Evolutionary conservation across 2,888 invertebrate species (phyloP).

Genomic region (Mesoligia furuncula): DNA sequence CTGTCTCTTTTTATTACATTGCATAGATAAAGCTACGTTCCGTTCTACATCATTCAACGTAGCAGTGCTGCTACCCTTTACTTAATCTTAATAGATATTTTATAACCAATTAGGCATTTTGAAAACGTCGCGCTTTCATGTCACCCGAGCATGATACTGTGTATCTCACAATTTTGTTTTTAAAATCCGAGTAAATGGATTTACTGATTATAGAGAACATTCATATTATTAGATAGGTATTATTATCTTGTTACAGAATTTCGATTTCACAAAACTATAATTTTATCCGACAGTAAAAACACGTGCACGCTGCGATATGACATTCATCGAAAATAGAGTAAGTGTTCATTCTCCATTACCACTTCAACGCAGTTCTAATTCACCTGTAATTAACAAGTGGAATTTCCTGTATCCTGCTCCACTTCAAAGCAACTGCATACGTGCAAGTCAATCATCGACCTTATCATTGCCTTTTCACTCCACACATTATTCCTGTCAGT

Average conservation of each 20-base stretch:
- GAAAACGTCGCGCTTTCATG: not conserved
- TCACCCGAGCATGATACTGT: not conserved
- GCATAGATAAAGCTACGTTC: too few species aligned
- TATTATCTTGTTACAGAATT: constrained; percentile 1
- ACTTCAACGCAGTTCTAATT: not conserved
- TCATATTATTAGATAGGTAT: not conserved
- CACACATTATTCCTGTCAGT: constrained; percentile 44
- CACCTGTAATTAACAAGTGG: not conserved
- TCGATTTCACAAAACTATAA: not conserved
- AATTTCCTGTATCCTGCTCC: constrained; percentile 1
- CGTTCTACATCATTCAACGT: not conserved
- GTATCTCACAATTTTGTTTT: not conserved
- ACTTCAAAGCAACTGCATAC: not conserved
- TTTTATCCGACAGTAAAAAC: not conserved
- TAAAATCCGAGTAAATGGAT: not conserved
- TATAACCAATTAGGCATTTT: not conserved
- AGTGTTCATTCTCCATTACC: not conserved
- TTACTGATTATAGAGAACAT: not conserved
- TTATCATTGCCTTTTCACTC: constrained; percentile 30
- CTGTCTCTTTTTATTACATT: too few species aligned
- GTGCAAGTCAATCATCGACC: constrained; percentile 29
- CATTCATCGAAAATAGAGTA: not conserved
- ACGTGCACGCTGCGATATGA: not conserved
- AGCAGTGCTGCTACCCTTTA: not conserved
- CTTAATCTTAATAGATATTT: not conserved